Evolutionary conservation across 2,113 vertebrate species (phyloP).

Genomic region (Limnothrissa miodon): DNA sequence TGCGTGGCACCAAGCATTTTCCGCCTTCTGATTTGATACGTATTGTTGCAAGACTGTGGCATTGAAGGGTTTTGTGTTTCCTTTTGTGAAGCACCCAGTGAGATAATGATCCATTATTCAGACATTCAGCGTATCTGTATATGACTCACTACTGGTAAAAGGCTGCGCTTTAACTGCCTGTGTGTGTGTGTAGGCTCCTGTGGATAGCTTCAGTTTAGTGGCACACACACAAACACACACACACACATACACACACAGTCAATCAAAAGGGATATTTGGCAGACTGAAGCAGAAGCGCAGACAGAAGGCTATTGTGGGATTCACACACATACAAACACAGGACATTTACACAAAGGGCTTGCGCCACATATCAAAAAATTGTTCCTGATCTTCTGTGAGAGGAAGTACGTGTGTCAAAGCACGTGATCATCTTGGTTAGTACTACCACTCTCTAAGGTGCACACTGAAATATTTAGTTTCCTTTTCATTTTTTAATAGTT

Average conservation of each 20-base stretch:
- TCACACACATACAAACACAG: neutral
- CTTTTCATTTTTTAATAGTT: constrained; percentile 16
- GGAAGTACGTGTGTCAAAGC: neutral
- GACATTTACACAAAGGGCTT: neutral
- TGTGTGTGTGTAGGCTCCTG: neutral
- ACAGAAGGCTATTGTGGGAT: neutral
- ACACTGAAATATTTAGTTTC: constrained; percentile 22
- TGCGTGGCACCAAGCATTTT: neutral
- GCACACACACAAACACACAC: neutral
- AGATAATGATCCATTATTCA: constrained; percentile 39
- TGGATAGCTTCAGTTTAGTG: neutral
- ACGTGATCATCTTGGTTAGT: constrained; percentile 7
- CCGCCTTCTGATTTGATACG: neutral
- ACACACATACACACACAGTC: neutral
- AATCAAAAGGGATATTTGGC: neutral
- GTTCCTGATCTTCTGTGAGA: neutral
- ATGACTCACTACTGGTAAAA: constrained; percentile 16
- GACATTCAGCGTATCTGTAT: neutral
- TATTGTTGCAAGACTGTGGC: neutral
- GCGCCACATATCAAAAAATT: neutral
- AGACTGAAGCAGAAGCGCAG: neutral
- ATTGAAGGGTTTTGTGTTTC: constrained; percentile 27
- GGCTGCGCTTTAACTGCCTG: neutral
- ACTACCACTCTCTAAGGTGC: neutral
- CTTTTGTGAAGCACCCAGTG: constrained; percentile 7